These are phyloP conservation scores for Galago senegalensis DNA, from an alignment of 2,797 vertebrate genomes.

Conservation along the genomic window DNA sequence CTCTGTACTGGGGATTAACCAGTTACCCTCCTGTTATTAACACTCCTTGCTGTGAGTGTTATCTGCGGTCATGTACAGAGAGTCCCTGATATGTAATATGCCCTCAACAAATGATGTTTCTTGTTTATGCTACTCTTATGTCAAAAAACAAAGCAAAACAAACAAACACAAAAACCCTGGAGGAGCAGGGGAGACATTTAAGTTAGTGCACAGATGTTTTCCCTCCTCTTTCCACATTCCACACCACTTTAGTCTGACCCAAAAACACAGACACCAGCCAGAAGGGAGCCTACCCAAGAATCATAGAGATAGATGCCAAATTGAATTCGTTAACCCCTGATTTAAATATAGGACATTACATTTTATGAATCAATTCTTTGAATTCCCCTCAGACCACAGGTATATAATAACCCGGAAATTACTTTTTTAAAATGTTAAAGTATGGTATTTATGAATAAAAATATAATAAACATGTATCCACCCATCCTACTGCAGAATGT, in stretches of 20 bases:
- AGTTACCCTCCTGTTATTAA: background rate
- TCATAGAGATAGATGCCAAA: conserved; percentile 79
- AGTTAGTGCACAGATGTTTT: conserved; percentile 78
- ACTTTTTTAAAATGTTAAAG: conserved; percentile 68
- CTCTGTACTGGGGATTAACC: background rate
- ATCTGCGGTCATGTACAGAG: background rate
- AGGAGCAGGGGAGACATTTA: conserved; percentile 58
- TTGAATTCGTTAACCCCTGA: conserved; percentile 78
- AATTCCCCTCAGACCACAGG: conserved; percentile 69
- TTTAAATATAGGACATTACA: conserved; percentile 79
- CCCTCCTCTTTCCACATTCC: conserved; percentile 79
- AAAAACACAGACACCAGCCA: conserved; percentile 79
- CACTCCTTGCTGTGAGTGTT: background rate
- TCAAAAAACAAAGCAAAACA: background rate
- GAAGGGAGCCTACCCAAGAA: conserved; percentile 82
- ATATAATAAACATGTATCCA: conserved; percentile 72
- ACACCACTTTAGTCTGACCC: conserved; percentile 77
- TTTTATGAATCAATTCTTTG: conserved; percentile 79
- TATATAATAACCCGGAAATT: conserved; percentile 63
- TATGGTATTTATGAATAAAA: conserved; percentile 74
- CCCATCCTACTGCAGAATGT: conserved; percentile 62
- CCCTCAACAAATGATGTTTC: conserved; percentile 18
- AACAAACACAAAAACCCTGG: background rate
- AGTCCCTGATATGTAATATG: background rate
- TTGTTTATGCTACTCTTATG: conserved; percentile 45